A percentile compares a stretch with the other conserved stretches of the same genome.
These are phyloP conservation scores for Amphimedon queenslandica DNA, from an alignment of 37 sponge, comb jelly and placozoan genomes.

Conservation along the genomic window DNA sequence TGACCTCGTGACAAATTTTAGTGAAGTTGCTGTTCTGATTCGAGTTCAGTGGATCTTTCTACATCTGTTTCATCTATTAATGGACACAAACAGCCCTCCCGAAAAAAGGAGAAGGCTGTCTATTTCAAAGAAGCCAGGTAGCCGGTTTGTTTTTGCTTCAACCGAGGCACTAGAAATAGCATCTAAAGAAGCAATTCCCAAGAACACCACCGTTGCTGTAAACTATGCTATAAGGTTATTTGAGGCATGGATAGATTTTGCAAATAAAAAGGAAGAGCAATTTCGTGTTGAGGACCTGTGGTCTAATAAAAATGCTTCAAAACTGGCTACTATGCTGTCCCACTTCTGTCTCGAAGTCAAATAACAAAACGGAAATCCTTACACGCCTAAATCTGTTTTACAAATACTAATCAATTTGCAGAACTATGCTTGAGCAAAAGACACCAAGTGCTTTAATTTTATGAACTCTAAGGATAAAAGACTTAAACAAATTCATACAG, in stretches of 20 bases:
- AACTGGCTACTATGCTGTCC: background rate
- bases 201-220: slow-evolving; percentile 2
- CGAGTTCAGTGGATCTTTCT: background rate
- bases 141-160: background rate
- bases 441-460: background rate
- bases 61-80: background rate
- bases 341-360: background rate
- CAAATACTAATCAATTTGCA: slow-evolving; percentile 4
- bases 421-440: background rate
- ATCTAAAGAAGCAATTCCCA: background rate
- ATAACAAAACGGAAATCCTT: slow-evolving; percentile 3
- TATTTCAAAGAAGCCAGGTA: background rate
- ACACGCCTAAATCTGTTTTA: slow-evolving; percentile 4
- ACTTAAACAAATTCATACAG: slow-evolving; percentile 5
- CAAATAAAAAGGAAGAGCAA: background rate
- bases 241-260: background rate
- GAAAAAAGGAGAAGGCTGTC: slow-evolving; percentile 5
- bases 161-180: background rate
- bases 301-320: background rate
- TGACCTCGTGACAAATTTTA: background rate
- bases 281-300: background rate
- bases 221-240: background rate
- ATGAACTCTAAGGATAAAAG: slow-evolving; percentile 3
- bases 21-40: background rate
- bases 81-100: background rate